These are phyloP conservation scores for Diadegma fenestrale DNA, from an alignment of 2,888 invertebrate species.

Conservation along the genomic window DNA sequence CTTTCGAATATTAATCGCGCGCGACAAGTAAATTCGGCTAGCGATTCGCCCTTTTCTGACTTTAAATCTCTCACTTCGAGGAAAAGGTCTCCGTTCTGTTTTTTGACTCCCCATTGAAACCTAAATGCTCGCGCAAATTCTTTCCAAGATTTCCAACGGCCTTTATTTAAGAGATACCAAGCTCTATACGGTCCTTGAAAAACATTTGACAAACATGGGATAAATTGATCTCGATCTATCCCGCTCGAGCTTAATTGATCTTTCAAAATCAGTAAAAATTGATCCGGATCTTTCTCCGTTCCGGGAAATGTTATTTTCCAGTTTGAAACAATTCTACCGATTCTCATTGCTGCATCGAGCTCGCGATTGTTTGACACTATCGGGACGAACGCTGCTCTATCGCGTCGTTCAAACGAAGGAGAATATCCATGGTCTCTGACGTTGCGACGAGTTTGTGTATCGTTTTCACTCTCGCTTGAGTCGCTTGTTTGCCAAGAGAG, in stretches of 20 bases:
- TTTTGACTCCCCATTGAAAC: conserved; percentile 60
- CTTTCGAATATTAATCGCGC: conserved; percentile 58
- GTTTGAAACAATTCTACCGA: conserved; percentile 54
- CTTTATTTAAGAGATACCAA: conserved; percentile 62
- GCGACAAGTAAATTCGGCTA: conserved; percentile 63
- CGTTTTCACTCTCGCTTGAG: not conserved
- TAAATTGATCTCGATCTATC: conserved; percentile 52
- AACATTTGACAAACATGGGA: conserved; percentile 60
- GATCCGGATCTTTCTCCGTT: conserved; percentile 60
- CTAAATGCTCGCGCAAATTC: conserved; percentile 31
- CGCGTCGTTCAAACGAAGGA: not conserved
- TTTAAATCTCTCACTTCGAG: conserved; percentile 45
- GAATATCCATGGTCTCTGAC: no score
- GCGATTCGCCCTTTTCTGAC: conserved; percentile 49
- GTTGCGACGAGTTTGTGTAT: not conserved
- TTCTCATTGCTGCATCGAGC: conserved; percentile 53
- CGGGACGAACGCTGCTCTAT: no score
- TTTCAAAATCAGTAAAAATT: conserved; percentile 57
- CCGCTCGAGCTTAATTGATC: conserved; percentile 15
- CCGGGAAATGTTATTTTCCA: conserved; percentile 61
- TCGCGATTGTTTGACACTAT: conserved; percentile 3
- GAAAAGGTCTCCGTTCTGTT: not conserved
- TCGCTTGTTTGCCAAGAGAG: not conserved
- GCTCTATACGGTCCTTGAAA: conserved; percentile 63
- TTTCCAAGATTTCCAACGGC: conserved; percentile 51